A percentile compares a stretch with the other conserved stretches of the same genome.
These are phyloP conservation scores for Agapetus fuscipes DNA, from an alignment of 2,888 invertebrate genomes.

Conservation along the genomic window DNA sequence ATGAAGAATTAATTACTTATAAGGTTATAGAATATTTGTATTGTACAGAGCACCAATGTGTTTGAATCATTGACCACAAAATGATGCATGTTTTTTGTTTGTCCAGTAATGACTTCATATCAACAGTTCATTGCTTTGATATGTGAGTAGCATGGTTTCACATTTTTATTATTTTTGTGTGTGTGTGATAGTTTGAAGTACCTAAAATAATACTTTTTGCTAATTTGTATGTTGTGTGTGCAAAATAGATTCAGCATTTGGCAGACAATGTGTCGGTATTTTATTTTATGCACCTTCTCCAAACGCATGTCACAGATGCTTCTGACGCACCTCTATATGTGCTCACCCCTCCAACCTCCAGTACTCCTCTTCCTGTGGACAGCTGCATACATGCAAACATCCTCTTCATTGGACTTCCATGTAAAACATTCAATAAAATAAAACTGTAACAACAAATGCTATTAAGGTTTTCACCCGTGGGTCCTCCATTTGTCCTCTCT, in stretches of 20 bases:
- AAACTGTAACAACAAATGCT: no score
- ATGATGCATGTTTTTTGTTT: constrained; percentile 17
- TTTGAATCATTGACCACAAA: not conserved
- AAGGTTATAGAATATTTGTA: no score
- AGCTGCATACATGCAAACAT: no score
- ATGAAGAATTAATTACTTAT: no score
- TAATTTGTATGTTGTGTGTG: constrained; percentile 37
- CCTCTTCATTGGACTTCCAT: no score
- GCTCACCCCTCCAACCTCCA: not conserved
- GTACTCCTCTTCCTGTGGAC: no score
- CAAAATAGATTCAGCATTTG: constrained; percentile 43
- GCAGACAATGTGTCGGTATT: constrained; percentile 40
- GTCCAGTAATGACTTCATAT: constrained; percentile 35
- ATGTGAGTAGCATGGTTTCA: constrained; percentile 43
- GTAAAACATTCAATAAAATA: no score
- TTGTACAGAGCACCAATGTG: constrained; percentile 5
- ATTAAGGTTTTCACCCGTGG: no score
- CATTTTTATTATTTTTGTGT: constrained; percentile 20
- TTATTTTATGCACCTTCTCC: constrained; percentile 19
- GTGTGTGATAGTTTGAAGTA: constrained; percentile 20
- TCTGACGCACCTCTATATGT: constrained; percentile 5
- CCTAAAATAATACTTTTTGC: constrained; percentile 29
- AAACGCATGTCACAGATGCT: constrained; percentile 13
- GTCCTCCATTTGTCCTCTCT: no score
- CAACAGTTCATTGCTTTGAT: constrained; percentile 34